Evolutionary conservation across 2,888 invertebrate genomes (phyloP).

Genomic region (Agrochola litura): DNA sequence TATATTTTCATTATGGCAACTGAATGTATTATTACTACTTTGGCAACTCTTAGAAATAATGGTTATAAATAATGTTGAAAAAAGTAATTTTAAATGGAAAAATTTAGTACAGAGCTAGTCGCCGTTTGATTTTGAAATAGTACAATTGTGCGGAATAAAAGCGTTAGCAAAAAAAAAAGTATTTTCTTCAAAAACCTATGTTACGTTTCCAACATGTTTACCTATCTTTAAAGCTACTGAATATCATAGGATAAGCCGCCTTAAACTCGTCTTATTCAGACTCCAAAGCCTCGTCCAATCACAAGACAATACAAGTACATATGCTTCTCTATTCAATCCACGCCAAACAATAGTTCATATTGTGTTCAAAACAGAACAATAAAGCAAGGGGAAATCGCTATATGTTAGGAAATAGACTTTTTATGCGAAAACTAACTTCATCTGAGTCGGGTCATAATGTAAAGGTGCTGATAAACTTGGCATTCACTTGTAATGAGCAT

Average conservation of each 20-base stretch:
- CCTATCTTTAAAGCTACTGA: not conserved
- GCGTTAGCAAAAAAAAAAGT: too few relatives aligned
- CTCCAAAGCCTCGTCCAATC: slow-evolving; percentile 28
- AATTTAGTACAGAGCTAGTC: too few relatives aligned
- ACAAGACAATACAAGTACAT: slow-evolving; percentile 52
- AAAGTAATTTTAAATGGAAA: too few relatives aligned
- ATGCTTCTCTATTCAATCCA: slow-evolving; percentile 51
- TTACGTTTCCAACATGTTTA: not conserved
- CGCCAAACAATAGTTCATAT: slow-evolving; percentile 56
- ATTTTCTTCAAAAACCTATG: not conserved
- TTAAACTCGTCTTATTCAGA: slow-evolving; percentile 27
- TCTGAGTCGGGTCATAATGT: slow-evolving; percentile 29
- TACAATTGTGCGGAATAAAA: too few relatives aligned
- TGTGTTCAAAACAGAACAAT: slow-evolving; percentile 59
- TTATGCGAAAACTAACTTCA: slow-evolving; percentile 44
- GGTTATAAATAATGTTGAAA: too few relatives aligned
- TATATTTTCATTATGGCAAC: too few relatives aligned
- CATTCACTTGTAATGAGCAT: too few relatives aligned
- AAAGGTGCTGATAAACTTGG: not conserved
- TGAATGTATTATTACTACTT: too few relatives aligned
- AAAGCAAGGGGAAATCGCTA: slow-evolving; percentile 40
- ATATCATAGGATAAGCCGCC: not conserved
- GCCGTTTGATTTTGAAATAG: too few relatives aligned
- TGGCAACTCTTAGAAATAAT: too few relatives aligned
- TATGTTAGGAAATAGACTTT: slow-evolving; percentile 44